Evolutionary conservation across 2,888 invertebrate species (phyloP), one percentile per base, ranked within the genome.

Genomic region (Trichogramma dendrolimi): DNA sequence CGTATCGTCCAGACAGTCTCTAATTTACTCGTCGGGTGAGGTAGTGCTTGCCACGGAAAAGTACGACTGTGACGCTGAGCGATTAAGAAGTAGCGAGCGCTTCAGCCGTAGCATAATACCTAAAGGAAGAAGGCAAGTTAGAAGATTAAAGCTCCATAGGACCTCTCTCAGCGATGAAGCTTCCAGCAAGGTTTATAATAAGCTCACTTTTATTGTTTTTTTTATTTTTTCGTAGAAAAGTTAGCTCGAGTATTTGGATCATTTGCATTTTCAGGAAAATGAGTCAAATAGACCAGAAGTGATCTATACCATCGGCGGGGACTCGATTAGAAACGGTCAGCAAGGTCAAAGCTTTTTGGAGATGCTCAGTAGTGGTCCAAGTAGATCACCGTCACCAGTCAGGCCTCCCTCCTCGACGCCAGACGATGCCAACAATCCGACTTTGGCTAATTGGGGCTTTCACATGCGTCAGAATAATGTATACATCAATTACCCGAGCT

Each of bases 51-150:
- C 73, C 6, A 71, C 74, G 4, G 79, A 79, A 8, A 75, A 75
- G 57, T 75, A 73, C 67, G 86, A 86, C 61, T 82, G 83, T 70
- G 87, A 87, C 71, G 84, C 86, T 60, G 87, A 88, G 71, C 81
- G 83, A 58, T 78, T 87, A 8, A 81, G 87, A 67, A 85, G 83
- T 67, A 84, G 83, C 70, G 87, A 88, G 73, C 80, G 87, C 57
- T 85, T 88, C 75, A 83, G 87, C 68, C 81, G 86, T 65, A 83
- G 86, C 4, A 79, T 86, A 10, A 82, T 83, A 10, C 83, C 85
- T 4, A 82, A 85, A 53, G 85, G 83, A 27, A 82, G 85, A 59
- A 79, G 81, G 55, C 74, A 73, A n/a, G 69, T 76, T 10, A 72
- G 75, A 50, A 71, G 75, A 42, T 71, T 70, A 64, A 71, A 67